Conservation (phyloP, 2,888 invertebrate genomes). For the Tiliacea aurago region DNA sequence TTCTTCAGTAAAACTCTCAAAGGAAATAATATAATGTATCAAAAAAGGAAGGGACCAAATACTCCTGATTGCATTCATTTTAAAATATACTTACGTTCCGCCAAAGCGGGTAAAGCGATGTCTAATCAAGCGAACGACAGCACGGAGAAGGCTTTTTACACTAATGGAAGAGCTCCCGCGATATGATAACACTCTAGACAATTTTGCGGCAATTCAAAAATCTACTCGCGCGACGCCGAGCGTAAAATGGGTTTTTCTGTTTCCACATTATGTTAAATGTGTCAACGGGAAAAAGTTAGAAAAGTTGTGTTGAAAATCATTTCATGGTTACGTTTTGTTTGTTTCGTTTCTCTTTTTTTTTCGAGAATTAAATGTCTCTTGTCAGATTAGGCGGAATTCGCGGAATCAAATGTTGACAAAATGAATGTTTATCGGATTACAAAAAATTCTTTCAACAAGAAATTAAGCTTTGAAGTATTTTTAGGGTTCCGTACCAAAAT, state of each 20-base stretch:
- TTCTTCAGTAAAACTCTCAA: conserved; percentile 17
- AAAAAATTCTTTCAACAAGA: background rate
- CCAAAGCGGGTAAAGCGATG: conserved; percentile 63
- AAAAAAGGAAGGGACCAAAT: conserved; percentile 44
- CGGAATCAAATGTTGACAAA: conserved; percentile 17
- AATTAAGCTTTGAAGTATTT: background rate
- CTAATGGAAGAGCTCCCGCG: conserved; percentile 70
- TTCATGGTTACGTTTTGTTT: conserved; percentile 11
- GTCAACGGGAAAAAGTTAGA: conserved; percentile 33
- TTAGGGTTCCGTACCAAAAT: too few species aligned
- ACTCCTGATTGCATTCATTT: conserved; percentile 57
- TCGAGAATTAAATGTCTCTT: conserved; percentile 34
- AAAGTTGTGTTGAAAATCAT: conserved; percentile 33
- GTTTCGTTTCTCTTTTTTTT: conserved; percentile 19
- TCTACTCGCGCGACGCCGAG: conserved; percentile 45
- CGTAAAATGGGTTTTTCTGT: conserved; percentile 60
- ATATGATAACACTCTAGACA: conserved; percentile 72
- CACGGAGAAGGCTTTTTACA: conserved; percentile 66
- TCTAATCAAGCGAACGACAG: conserved; percentile 72
- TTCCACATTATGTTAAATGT: conserved; percentile 45
- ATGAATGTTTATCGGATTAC: background rate
- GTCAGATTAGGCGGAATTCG: conserved; percentile 20
- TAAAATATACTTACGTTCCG: conserved; percentile 58
- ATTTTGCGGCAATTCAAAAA: conserved; percentile 69
- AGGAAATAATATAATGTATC: conserved; percentile 40